A percentile compares a stretch with the other conserved stretches of the same genome.
Evolutionary conservation across 1,140 invertebrate genomes (phyloP).

Genomic region (Oreohelix idahoensis): DNA sequence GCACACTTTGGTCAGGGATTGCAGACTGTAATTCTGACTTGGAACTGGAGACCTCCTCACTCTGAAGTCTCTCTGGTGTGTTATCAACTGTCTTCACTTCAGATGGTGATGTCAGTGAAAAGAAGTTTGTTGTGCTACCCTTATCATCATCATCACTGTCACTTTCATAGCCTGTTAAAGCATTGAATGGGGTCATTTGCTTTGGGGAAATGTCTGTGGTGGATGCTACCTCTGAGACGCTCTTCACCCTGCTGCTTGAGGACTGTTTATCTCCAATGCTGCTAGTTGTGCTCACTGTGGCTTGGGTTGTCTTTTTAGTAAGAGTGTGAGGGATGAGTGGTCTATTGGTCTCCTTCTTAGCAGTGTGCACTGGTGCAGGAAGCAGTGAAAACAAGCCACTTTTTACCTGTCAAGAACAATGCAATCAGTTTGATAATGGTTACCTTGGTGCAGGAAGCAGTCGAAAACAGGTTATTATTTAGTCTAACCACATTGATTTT

Average conservation of each 20-base stretch:
- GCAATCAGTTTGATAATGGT: too few species aligned
- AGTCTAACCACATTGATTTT: too few species aligned
- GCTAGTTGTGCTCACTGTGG: background rate
- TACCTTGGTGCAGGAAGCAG: too few species aligned
- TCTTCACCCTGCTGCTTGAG: background rate
- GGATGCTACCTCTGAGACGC: background rate
- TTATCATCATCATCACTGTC: constrained; percentile 51
- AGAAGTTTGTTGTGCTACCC: constrained; percentile 12
- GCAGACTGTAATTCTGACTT: constrained; percentile 1
- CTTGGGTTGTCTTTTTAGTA: constrained; percentile 42
- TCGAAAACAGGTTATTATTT: too few species aligned
- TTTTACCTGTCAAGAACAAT: constrained; percentile 26
- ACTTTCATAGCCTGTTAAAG: constrained; percentile 51
- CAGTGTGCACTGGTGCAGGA: constrained; percentile 54
- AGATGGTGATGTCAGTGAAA: constrained; percentile 34
- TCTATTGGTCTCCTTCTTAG: constrained; percentile 58
- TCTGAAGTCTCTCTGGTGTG: constrained; percentile 11
- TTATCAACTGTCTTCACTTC: background rate
- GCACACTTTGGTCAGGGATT: background rate
- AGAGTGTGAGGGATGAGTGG: constrained; percentile 58
- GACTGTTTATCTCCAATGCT: background rate
- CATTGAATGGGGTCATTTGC: constrained; percentile 41
- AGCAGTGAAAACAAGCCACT: constrained; percentile 56
- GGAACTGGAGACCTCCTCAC: constrained; percentile 16
- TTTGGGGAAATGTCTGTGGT: constrained; percentile 31